These are phyloP conservation scores for Pontoporia blainvillei DNA, from an alignment of 2,113 vertebrate genomes.

Conservation along the genomic window DNA sequence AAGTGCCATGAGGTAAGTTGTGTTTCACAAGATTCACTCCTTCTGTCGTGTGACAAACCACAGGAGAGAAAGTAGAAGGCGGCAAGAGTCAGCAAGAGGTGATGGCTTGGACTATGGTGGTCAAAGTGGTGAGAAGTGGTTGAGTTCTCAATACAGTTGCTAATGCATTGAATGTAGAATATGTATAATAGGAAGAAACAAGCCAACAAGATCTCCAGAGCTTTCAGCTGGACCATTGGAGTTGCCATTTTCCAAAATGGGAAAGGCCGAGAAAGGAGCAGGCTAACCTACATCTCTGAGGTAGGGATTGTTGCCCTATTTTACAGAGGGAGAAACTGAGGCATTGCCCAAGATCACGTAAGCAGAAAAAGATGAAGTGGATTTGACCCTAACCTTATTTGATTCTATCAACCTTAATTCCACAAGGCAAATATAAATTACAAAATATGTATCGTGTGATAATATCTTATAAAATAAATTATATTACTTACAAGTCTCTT, in stretches of 20 bases:
- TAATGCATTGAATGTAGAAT: no score
- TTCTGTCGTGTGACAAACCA: background rate
- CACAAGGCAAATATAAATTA: background rate
- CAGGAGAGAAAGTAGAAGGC: background rate
- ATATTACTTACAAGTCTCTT: background rate
- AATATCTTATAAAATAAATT: background rate
- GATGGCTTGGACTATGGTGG: rapidly evolving
- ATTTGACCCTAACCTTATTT: background rate
- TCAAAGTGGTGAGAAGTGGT: background rate
- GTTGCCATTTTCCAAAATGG: background rate
- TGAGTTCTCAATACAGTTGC: background rate
- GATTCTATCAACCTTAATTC: background rate
- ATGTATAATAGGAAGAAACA: background rate
- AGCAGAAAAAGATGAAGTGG: background rate
- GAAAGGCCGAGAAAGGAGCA: background rate
- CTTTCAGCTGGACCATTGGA: background rate
- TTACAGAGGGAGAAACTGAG: background rate
- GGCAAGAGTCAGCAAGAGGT: background rate
- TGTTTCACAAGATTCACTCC: background rate
- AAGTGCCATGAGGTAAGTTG: rapidly evolving
- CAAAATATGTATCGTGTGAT: background rate
- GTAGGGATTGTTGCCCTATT: background rate
- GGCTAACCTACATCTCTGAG: background rate
- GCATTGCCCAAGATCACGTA: background rate
- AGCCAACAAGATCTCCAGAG: no score